Evolutionary conservation across 2,113 vertebrate genomes (phyloP).

Genomic region (Seriola dumerili): DNA sequence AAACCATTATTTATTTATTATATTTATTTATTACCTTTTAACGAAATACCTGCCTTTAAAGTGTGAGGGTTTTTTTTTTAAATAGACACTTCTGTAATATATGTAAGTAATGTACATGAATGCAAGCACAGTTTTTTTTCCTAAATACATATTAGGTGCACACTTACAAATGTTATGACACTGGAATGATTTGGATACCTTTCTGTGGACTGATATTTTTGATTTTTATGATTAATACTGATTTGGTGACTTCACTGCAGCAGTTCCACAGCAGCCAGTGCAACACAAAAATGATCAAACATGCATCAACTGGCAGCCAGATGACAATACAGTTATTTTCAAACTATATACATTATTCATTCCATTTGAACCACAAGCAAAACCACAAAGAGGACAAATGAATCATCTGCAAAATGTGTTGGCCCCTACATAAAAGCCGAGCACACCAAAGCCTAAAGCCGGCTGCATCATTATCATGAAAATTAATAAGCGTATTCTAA

Average conservation of each 20-base stretch:
- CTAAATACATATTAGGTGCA: not conserved
- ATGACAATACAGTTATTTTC: not conserved
- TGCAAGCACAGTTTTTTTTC: not conserved
- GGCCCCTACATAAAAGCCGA: constrained; percentile 59
- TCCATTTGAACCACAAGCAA: constrained; percentile 4
- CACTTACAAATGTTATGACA: not conserved
- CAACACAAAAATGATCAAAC: constrained; percentile 12
- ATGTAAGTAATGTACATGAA: not conserved
- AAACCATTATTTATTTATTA: not conserved
- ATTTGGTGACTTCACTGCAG: constrained; percentile 25
- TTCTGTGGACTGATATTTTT: not conserved
- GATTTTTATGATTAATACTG: not conserved
- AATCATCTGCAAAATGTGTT: constrained; percentile 61
- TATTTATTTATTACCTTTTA: not conserved
- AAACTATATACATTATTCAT: constrained; percentile 22
- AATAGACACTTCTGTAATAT: not conserved
- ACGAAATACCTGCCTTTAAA: constrained; percentile 15
- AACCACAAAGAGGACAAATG: constrained; percentile 37
- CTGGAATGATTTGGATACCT: not conserved
- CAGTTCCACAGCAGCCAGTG: constrained; percentile 13
- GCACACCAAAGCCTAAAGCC: constrained; percentile 55
- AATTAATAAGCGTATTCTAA: constrained; percentile 48
- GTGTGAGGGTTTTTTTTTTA: not conserved
- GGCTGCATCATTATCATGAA: constrained; percentile 45
- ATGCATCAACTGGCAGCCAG: constrained; percentile 46